A percentile compares a stretch with the other conserved stretches of the same genome.
These are phyloP conservation scores for Morpho deidamia DNA, from an alignment of 2,888 invertebrate species.

Conservation along the genomic window DNA sequence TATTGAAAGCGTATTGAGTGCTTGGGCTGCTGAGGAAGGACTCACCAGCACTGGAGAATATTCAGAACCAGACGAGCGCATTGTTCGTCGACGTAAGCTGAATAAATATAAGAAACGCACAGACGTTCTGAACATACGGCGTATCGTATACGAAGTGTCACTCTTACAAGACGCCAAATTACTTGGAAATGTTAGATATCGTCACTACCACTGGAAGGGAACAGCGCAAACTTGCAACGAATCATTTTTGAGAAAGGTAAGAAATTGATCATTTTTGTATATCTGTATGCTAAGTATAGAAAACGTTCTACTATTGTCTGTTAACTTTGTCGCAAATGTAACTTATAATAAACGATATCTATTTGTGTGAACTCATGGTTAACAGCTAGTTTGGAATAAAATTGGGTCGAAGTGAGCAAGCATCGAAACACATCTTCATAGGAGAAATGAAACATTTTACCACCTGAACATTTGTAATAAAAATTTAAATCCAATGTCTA, in stretches of 20 bases:
- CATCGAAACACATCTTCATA: no score
- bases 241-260: conserved; percentile 91
- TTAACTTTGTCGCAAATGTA: no score
- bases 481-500: no score
- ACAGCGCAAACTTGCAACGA: conserved; percentile 93
- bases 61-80: conserved; percentile 85
- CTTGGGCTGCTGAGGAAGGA: conserved; percentile 87
- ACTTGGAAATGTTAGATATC: conserved; percentile 83
- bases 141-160: conserved; percentile 84
- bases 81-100: conserved; percentile 78
- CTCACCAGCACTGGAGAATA: conserved; percentile 85
- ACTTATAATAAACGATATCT: no score
- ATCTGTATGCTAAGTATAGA: no score
- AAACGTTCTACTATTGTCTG: no score
- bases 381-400: no score
- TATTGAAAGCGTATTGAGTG: conserved; percentile 87
- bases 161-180: conserved; percentile 82
- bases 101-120: conserved; percentile 81
- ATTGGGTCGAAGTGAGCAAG: no score
- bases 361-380: no score
- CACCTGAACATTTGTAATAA: no score
- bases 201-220: conserved; percentile 91
- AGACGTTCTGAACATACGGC: conserved; percentile 82
- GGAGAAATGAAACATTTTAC: no score
- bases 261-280: conserved; percentile 19